A percentile compares a stretch with the other conserved stretches of the same genome.
Evolutionary conservation across 1,140 invertebrate species (phyloP).

Genomic region (Camponotus floridanus): DNA sequence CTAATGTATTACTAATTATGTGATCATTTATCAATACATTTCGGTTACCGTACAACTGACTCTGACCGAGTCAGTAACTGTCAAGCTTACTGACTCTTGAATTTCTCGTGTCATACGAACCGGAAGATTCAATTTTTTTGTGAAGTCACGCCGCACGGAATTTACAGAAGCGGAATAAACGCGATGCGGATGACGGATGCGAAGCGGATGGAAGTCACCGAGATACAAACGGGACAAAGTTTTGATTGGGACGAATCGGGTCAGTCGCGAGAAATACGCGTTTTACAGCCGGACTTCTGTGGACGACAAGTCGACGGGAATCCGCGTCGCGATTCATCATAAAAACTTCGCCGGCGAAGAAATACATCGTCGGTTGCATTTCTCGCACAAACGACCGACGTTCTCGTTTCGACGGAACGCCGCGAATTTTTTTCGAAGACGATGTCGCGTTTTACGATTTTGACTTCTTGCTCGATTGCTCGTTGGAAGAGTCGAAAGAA

Average conservation of each 20-base stretch:
- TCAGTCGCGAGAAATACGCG: constrained; percentile 45
- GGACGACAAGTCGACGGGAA: constrained; percentile 42
- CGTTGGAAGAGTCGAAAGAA: neutral
- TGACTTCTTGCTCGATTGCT: constrained; percentile 16
- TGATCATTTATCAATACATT: neutral
- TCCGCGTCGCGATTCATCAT: constrained; percentile 16
- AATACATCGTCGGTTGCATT: constrained; percentile 42
- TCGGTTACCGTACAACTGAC: neutral
- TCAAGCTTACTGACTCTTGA: constrained; percentile 8
- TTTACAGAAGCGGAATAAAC: constrained; percentile 19
- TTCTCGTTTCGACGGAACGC: constrained; percentile 13
- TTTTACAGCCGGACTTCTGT: constrained; percentile 55
- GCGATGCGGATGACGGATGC: constrained; percentile 28
- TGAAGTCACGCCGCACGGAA: neutral
- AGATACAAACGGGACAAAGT: constrained; percentile 51
- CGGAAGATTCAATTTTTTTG: constrained; percentile 41
- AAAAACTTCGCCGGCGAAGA: constrained; percentile 51
- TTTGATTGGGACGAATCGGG: constrained; percentile 63
- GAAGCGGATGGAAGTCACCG: constrained; percentile 21
- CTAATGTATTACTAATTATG: neutral
- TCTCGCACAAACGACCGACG: constrained; percentile 2
- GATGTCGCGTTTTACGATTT: constrained; percentile 45
- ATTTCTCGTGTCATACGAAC: neutral
- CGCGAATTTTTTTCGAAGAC: constrained; percentile 34
- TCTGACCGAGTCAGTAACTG: neutral